Conservation (phyloP, 2,113 vertebrate species). For the Petaurus breviceps region DNA sequence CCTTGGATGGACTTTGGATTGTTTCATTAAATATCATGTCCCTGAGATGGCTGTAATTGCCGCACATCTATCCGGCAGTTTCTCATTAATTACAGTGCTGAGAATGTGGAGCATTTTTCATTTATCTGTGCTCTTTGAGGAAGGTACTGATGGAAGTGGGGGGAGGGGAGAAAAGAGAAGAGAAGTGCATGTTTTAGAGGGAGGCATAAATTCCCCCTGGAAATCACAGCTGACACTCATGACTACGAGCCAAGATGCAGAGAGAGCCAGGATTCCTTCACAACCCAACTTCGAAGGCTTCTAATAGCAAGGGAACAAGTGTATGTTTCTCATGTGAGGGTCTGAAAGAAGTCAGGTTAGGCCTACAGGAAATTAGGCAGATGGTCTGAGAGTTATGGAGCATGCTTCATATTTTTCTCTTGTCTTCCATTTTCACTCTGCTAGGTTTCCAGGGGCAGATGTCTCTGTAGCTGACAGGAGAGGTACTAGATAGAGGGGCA, state of each 20-base stretch:
- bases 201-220: background rate
- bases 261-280: background rate
- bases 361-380: background rate
- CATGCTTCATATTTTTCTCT: background rate
- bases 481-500: background rate
- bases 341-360: background rate
- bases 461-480: background rate
- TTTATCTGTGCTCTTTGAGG: constrained; percentile 39
- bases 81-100: constrained; percentile 59
- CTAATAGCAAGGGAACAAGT: background rate
- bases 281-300: background rate
- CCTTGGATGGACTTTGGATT: constrained; percentile 71
- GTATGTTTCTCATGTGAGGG: background rate
- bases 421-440: background rate
- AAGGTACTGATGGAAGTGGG: background rate
- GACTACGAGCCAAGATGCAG: background rate
- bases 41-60: constrained; percentile 69
- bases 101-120: constrained; percentile 39
- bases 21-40: constrained; percentile 70
- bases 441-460: background rate
- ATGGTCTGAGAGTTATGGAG: background rate
- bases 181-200: background rate
- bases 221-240: background rate
- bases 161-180: background rate
- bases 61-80: constrained; percentile 47